These are phyloP conservation scores for Trematocara zebra DNA, from an alignment of 2,113 vertebrate species.

Conservation along the genomic window DNA sequence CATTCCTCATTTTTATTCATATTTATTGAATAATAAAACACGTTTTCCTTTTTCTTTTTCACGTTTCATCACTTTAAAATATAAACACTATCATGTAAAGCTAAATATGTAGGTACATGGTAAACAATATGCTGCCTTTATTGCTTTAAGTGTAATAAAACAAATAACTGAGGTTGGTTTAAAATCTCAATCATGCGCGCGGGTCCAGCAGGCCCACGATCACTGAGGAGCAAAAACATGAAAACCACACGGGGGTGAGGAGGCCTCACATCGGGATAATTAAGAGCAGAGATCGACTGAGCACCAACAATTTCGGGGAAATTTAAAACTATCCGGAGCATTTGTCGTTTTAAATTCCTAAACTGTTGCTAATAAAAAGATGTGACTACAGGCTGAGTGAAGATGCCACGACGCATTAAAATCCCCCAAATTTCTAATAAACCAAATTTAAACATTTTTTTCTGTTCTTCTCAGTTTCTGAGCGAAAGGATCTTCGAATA, in stretches of 20 bases:
- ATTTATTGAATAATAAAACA: not conserved
- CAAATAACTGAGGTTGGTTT: not conserved
- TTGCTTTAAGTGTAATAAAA: not conserved
- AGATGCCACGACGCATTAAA: not conserved
- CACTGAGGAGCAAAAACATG: not conserved
- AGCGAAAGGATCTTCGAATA: not conserved
- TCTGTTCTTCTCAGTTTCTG: not conserved
- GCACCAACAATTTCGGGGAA: not conserved
- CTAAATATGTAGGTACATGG: not conserved
- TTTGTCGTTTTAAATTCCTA: not conserved
- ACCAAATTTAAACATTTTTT: not conserved
- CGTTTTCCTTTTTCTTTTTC: not conserved
- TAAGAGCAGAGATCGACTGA: not conserved
- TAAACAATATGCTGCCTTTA: not conserved
- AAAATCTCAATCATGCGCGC: not conserved
- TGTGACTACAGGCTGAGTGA: not conserved
- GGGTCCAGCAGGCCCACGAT: not conserved
- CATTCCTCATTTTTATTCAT: not conserved
- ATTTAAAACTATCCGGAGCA: not conserved
- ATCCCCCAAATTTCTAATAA: not conserved
- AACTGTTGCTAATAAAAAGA: fast-evolving
- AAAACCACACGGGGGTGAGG: not conserved
- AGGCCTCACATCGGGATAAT: not conserved
- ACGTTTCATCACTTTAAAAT: not conserved
- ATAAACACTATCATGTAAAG: not conserved